These are phyloP conservation scores for Opisthocomus hoazin DNA, from an alignment of 2,113 vertebrate genomes.

Conservation along the genomic window DNA sequence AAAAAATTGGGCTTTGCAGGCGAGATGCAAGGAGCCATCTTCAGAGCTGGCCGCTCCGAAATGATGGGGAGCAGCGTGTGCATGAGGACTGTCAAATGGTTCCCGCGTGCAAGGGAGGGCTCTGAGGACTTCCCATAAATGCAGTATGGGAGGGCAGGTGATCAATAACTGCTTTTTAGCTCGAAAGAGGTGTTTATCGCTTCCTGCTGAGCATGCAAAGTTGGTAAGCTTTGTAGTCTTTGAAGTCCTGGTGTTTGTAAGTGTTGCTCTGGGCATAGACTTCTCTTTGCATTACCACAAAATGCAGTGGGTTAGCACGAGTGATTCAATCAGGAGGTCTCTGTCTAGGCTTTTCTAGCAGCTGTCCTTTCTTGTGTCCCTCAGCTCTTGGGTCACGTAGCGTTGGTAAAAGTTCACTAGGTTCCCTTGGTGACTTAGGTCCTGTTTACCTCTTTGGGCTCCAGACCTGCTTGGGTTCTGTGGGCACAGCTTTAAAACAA, in stretches of 20 bases:
- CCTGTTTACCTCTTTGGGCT: not conserved
- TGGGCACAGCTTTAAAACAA: not conserved
- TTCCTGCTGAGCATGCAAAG: not conserved
- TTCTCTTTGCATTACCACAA: not conserved
- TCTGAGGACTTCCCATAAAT: not conserved
- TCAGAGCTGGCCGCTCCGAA: not conserved
- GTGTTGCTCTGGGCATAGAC: not conserved
- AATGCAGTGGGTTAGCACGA: not conserved
- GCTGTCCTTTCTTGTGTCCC: not conserved
- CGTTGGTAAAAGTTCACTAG: not conserved
- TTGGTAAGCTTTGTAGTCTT: not conserved
- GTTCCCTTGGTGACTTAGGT: not conserved
- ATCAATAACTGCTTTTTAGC: constrained; percentile 8
- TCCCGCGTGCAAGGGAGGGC: accelerated
- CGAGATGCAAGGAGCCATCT: not conserved
- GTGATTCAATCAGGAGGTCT: not conserved
- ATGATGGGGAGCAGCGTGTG: not conserved
- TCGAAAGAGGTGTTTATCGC: not conserved
- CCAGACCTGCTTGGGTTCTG: not conserved
- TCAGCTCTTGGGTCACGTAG: not conserved
- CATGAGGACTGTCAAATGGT: not conserved
- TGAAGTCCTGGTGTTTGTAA: not conserved
- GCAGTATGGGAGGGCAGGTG: not conserved
- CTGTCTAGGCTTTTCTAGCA: not conserved
- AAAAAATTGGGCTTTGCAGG: not conserved